Evolutionary conservation across 2,888 invertebrate genomes (phyloP), one percentile per base, ranked within the genome.

Genomic region (Rhorus exstirpatorius): DNA sequence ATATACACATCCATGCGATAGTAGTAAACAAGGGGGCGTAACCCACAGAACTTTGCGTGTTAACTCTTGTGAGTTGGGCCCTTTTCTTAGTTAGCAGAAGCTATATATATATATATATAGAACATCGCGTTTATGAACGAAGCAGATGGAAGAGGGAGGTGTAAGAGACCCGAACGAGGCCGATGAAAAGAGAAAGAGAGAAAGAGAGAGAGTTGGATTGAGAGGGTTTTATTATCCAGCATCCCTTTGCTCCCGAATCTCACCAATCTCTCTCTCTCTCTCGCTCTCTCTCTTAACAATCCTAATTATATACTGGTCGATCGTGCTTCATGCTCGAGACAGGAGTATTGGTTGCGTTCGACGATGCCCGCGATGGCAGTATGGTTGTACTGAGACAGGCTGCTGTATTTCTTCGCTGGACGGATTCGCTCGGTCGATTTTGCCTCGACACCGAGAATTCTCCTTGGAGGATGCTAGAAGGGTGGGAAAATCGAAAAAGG

Each of bases 231-330:
- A 44, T 31, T 60, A 44, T 31, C 67, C 51, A 14, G 46, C n/a
- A 26, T 67, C 26, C 44, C 35, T 17, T 46, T 60, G 24, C 12
- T 19, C 14, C 60, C 31, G 38, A 10, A 44, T 51, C 61, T 49
- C 49, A 35, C 49, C 63, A 46, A 58, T 79, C 24, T 46, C 79
- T 51, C 63, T 46, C 63, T 14, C 44, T 44, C 63, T 14, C 41
- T 41, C 41, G 17, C 17, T 46, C 19, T 44, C 31, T 31, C 46
- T 60, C 35, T 21, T 19, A 68, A 46, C 55, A 78, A 74, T 84
- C 85, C 86, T 88, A 88, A 88, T 88, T 88, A 85, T 84, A 87
- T 86, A 84, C 86, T 86, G 87, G 84, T 84, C 85, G 88, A 85
- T 87, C 87, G 84, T 86, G 86, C 88, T 88, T 88, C 88, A 85